Evolutionary conservation across 2,797 vertebrate genomes (phyloP), one percentile per base, ranked within the genome.

Genomic region (Takifugu rubripes): DNA sequence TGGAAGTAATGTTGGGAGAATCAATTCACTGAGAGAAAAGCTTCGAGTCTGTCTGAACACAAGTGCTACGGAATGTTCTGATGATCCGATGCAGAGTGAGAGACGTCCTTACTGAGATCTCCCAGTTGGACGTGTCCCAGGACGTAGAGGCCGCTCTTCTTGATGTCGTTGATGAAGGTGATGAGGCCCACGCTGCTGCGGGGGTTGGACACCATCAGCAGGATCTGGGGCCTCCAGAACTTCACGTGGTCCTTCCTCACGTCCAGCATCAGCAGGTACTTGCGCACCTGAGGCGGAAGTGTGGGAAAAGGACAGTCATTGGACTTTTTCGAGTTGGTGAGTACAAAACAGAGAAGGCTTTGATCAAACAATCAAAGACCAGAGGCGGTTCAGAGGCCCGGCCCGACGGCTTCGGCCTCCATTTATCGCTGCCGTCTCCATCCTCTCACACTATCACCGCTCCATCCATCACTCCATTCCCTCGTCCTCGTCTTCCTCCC

Each of bases 171-270:
- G 81, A 92, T 85, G 78, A 94, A 93, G 33, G 83, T 87, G 76
- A 94, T 91, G 54, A 94, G 87, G 54, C 90, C 86, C n/a, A 88
- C 83, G 1, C 81, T 91, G 82, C 86, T 81, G 47, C 89, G 87
- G 15, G 91, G 92, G 76, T 93, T 93, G 12, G 92, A 88, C 29
- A 94, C 89, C 88, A 94, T 92, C 57, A 94, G 84, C 61, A 94
- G 85, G 43, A 93, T 55, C 84, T 94, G 93, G n/a, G 93, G 93
- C 62, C 93, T 84, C 93, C 92, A 93, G 79, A 94, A 94, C 78
- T 94, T 94, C 9, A 94, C 91, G 1, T 94, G 93, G 77, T 94
- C 93, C 67, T 94, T 93, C 54, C 93, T 88, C 49, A 93, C 91
- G 0, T 94, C 92, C 69, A 94, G 76, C 92, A 92, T 92, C 59